These are phyloP conservation scores for Lepidurus couesii DNA, from an alignment of 1,140 invertebrate species.

Conservation along the genomic window DNA sequence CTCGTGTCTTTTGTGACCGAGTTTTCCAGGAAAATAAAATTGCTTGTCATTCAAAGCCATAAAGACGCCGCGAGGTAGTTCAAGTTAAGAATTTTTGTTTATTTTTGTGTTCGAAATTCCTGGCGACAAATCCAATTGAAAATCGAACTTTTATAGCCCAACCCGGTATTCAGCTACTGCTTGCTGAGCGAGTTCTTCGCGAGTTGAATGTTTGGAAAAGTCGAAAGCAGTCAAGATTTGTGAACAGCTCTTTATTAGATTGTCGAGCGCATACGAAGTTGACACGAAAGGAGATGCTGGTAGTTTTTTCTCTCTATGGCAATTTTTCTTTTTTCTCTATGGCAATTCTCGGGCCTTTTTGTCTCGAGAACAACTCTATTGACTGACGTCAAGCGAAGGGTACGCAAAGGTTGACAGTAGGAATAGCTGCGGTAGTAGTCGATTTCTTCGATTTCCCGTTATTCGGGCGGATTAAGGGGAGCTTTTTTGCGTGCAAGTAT, in stretches of 20 bases:
- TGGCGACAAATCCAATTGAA: not conserved
- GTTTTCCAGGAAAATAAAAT: too few relatives aligned
- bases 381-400: not conserved
- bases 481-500: not conserved
- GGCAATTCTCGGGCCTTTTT: not conserved
- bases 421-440: not conserved
- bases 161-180: not conserved
- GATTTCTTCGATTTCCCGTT: slow-evolving; percentile 3
- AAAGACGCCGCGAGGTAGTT: too few relatives aligned
- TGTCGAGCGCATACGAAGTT: not conserved
- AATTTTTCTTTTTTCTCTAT: not conserved
- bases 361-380: not conserved
- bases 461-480: not conserved
- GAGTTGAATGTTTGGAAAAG: not conserved
- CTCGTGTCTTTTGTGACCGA: too few relatives aligned
- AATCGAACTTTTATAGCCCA: not conserved
- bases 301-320: not conserved
- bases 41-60: too few relatives aligned
- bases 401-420: not conserved
- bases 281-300: not conserved
- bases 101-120: too few relatives aligned
- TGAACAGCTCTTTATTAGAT: slow-evolving; percentile 16
- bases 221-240: not conserved
- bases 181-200: not conserved
- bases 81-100: too few relatives aligned